These are phyloP conservation scores for Pyrrhosoma nymphula DNA, from an alignment of 2,888 invertebrate species.

Conservation along the genomic window DNA sequence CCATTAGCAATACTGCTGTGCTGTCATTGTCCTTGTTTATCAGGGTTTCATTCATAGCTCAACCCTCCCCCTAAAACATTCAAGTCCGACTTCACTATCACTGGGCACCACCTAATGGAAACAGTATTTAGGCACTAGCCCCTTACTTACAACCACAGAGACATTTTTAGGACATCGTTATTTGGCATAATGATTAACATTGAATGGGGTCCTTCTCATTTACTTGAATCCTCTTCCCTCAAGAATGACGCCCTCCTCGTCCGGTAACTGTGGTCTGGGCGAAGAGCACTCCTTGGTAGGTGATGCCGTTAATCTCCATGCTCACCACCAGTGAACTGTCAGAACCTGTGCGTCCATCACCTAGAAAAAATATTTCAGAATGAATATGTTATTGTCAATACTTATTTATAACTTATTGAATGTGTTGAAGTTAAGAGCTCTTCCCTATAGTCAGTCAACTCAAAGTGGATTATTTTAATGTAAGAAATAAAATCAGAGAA, in stretches of 20 bases:
- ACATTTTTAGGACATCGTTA: constrained; percentile 14
- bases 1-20: constrained; percentile 41
- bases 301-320: constrained; percentile 97
- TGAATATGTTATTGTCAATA: constrained; percentile 25
- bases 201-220: not conserved
- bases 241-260: constrained; percentile 56
- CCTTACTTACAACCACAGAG: constrained; percentile 37
- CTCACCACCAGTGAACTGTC: constrained; percentile 95
- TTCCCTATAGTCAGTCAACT: not conserved
- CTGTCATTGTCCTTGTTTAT: constrained; percentile 41
- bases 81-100: constrained; percentile 26
- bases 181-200: constrained; percentile 32
- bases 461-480: no score
- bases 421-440: not conserved
- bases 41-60: constrained; percentile 6
- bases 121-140: constrained; percentile 36
- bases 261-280: constrained; percentile 78
- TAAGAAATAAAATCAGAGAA: no score
- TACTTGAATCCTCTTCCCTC: constrained; percentile 43
- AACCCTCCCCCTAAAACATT: not conserved
- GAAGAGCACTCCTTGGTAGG: constrained; percentile 96
- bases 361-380: constrained; percentile 78
- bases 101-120: constrained; percentile 34
- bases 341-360: constrained; percentile 87
- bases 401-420: constrained; percentile 53